These are phyloP conservation scores for Pachymerium ferrugineum DNA, from an alignment of 2,888 invertebrate genomes.

Conservation along the genomic window DNA sequence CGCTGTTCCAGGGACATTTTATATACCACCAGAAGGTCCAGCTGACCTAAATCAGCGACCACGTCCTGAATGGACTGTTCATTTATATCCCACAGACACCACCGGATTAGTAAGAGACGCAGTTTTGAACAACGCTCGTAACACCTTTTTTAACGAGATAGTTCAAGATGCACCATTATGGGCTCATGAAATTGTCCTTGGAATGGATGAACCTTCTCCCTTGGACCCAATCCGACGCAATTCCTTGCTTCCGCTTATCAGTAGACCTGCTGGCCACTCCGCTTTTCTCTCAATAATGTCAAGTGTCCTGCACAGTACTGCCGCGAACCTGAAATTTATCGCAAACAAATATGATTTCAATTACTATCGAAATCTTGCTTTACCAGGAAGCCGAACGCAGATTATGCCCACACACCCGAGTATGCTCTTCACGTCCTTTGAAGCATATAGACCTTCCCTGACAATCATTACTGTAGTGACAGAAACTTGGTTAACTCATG, in stretches of 20 bases:
- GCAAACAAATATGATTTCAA: not conserved
- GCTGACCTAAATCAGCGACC: not conserved
- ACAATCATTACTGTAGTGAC: too few species aligned
- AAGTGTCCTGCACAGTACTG: not conserved
- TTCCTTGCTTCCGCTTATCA: not conserved
- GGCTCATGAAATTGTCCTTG: not conserved
- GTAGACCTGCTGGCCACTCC: not conserved
- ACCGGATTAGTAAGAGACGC: not conserved
- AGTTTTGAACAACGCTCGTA: not conserved
- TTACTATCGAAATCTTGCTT: not conserved
- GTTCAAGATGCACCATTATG: not conserved
- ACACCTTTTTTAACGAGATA: not conserved
- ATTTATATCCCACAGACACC: not conserved
- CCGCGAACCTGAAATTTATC: not conserved
- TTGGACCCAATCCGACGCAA: not conserved
- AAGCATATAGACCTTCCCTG: too few species aligned
- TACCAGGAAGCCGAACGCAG: not conserved
- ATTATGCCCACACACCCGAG: not conserved
- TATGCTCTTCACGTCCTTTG: not conserved
- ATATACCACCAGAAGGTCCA: not conserved
- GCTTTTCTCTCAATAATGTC: not conserved
- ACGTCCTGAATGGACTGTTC: not conserved
- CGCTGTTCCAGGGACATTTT: not conserved
- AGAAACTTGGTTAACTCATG: too few species aligned
- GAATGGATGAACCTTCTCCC: not conserved